Evolutionary conservation across 2,888 invertebrate species (phyloP).

Genomic region (Deroplatys truncata): DNA sequence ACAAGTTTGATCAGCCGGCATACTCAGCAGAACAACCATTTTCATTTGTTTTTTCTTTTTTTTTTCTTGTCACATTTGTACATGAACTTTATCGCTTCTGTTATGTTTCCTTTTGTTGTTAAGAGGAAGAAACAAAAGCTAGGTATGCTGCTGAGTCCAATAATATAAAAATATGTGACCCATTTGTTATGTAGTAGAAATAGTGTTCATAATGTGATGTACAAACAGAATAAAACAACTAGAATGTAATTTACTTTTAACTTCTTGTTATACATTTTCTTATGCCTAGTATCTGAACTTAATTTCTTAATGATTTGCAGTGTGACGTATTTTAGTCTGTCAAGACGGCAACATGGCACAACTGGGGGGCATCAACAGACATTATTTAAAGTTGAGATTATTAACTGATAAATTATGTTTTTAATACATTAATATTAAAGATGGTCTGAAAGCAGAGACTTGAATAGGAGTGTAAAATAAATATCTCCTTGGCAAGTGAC

Average conservation of each 20-base stretch:
- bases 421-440: background rate
- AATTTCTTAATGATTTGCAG: no score
- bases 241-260: background rate
- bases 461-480: background rate
- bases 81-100: background rate
- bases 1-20: background rate
- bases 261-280: background rate
- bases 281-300: background rate
- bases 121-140: background rate
- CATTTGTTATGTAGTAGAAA: background rate
- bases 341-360: background rate
- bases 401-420: background rate
- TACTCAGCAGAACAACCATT: background rate
- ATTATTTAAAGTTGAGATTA: background rate
- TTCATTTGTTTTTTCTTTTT: background rate
- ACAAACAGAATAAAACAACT: background rate
- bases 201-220: background rate
- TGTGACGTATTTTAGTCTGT: no score
- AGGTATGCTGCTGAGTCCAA: background rate
- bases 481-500: background rate
- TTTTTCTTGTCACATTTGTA: background rate
- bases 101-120: background rate
- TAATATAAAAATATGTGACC: background rate
- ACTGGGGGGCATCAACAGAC: background rate
- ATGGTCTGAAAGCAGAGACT: background rate